Evolutionary conservation across 2,113 vertebrate species (phyloP).

Genomic region (Vimba vimba): DNA sequence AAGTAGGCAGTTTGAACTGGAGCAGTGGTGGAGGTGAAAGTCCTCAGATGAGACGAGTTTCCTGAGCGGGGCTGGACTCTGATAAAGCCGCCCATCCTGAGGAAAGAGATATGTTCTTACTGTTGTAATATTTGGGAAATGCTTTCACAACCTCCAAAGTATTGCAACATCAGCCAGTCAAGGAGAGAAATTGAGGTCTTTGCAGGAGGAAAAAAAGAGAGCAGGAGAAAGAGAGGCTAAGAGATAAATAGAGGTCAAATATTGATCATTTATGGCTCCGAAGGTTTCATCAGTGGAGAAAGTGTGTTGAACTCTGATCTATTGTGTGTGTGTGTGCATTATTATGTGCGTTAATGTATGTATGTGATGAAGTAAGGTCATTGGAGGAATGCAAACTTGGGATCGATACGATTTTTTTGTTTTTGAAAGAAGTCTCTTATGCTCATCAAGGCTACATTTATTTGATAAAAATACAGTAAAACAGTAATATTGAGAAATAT

Average conservation of each 20-base stretch:
- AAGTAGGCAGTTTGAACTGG: not conserved
- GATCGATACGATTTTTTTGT: not conserved
- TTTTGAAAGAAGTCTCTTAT: not conserved
- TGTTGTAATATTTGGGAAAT: conserved; percentile 70
- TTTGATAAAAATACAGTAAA: not conserved
- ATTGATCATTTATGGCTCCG: not conserved
- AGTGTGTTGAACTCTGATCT: not conserved
- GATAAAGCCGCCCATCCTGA: conserved; percentile 60
- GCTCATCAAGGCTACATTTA: not conserved
- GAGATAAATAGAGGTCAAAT: not conserved
- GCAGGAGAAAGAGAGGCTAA: not conserved
- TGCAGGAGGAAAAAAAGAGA: not conserved
- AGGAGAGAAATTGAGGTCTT: not conserved
- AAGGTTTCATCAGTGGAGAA: not conserved
- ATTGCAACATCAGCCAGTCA: conserved; percentile 13
- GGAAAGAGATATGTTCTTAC: conserved; percentile 51
- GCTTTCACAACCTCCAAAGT: conserved; percentile 52
- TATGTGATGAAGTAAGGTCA: not conserved
- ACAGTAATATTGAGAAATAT: not conserved
- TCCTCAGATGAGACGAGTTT: conserved; percentile 25
- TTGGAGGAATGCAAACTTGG: not conserved
- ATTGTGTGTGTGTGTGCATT: not conserved
- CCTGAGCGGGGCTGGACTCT: conserved; percentile 22
- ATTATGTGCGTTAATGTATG: not conserved
- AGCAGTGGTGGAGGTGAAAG: conserved; percentile 51